phyloP scores from a whole-genome alignment of 2,888 invertebrate genomes.

The Xestobium rufovillosum region DNA sequence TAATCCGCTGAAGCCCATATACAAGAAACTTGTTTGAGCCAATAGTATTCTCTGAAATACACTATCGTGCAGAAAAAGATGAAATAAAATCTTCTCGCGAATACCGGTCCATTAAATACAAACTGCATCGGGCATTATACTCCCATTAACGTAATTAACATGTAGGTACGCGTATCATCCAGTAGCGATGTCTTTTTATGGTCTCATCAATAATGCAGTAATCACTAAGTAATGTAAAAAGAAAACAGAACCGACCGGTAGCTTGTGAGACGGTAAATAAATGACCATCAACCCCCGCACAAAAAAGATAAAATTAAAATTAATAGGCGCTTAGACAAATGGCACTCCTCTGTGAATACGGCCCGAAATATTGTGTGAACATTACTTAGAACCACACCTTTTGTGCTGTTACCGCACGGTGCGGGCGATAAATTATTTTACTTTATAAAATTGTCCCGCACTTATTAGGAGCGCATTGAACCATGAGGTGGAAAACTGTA shows the following conservation, averaged over 20 bases:
- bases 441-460: conserved; percentile 31
- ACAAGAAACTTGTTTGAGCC: too few species aligned
- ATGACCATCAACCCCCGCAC: conserved; percentile 33
- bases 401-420: conserved; percentile 40
- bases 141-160: conserved; percentile 35
- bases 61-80: too few species aligned
- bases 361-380: conserved; percentile 41
- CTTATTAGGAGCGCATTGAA: conserved; percentile 30
- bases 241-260: conserved; percentile 31
- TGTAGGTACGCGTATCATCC: conserved; percentile 34
- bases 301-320: conserved; percentile 40
- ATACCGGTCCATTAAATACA: conserved; percentile 17
- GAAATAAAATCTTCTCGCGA: too few species aligned
- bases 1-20: too few species aligned
- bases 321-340: conserved; percentile 40
- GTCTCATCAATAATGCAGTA: conserved; percentile 36
- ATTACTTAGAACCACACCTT: conserved; percentile 42
- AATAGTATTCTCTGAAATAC: too few species aligned
- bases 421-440: conserved; percentile 39
- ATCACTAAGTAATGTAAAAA: conserved; percentile 33
- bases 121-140: conserved; percentile 17
- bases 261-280: conserved; percentile 30
- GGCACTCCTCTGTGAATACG: conserved; percentile 38
- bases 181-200: conserved; percentile 33
- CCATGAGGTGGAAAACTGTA: too few species aligned